These are phyloP conservation scores for Horisme vitalbata DNA, from an alignment of 2,888 invertebrate genomes.

Conservation along the genomic window DNA sequence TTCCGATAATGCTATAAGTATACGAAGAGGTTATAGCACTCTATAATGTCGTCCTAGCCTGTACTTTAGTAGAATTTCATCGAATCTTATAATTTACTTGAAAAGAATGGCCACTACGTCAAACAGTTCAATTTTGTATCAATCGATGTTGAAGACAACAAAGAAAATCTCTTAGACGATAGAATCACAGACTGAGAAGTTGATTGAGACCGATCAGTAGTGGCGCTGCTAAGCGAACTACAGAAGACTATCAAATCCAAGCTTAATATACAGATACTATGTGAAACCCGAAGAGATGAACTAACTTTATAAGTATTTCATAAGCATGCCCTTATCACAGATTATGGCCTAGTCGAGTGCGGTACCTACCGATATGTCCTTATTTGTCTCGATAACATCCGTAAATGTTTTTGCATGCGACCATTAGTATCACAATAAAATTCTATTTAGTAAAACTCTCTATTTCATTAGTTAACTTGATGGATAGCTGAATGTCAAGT, in stretches of 20 bases:
- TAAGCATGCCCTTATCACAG: conserved; percentile 80
- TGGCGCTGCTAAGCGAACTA: conserved; percentile 74
- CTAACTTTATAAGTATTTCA: conserved; percentile 62
- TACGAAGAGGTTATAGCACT: conserved; percentile 50
- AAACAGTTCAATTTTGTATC: conserved; percentile 45
- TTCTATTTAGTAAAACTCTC: conserved; percentile 25
- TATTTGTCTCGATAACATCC: conserved; percentile 45
- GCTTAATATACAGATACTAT: conserved; percentile 59
- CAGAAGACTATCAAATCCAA: conserved; percentile 78
- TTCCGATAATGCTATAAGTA: conserved; percentile 48
- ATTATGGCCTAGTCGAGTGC: conserved; percentile 69
- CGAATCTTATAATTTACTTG: conserved; percentile 38
- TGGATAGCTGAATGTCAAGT: conserved; percentile 29
- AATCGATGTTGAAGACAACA: conserved; percentile 6
- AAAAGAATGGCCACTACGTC: conserved; percentile 70
- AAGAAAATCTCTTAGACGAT: conserved; percentile 7
- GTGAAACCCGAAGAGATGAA: conserved; percentile 53
- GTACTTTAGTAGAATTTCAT: conserved; percentile 26
- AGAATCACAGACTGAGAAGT: conserved; percentile 4
- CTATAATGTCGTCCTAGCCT: conserved; percentile 47
- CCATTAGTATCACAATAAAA: conserved; percentile 32
- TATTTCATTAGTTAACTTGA: conserved; percentile 18
- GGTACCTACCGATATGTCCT: conserved; percentile 73
- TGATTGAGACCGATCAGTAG: conserved; percentile 23
- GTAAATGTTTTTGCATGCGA: conserved; percentile 30